Percentiles rank a stretch among this genome's conserved stretches.
Evolutionary conservation across 2,113 vertebrate genomes (phyloP).

Genomic region (Jacana jacana): DNA sequence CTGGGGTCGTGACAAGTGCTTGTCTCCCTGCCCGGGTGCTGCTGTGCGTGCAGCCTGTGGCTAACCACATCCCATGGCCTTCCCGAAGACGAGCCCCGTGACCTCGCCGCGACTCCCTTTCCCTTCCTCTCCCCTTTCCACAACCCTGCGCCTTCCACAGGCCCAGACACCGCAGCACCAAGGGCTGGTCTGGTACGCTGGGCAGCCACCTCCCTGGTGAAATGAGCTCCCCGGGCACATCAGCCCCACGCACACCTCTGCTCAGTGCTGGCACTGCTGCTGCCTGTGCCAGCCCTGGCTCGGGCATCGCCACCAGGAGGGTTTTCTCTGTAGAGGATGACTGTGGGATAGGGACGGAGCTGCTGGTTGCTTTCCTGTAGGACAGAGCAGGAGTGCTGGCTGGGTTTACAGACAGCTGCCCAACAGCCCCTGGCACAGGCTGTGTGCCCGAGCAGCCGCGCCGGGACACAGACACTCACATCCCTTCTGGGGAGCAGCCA

Average conservation of each 20-base stretch:
- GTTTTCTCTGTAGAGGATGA: neutral
- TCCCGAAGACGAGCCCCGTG: constrained; percentile 30
- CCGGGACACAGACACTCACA: accelerated
- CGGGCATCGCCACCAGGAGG: accelerated
- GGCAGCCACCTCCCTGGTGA: neutral
- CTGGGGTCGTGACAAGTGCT: neutral
- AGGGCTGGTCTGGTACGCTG: neutral
- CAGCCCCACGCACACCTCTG: accelerated
- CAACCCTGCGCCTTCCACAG: neutral
- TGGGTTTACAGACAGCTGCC: neutral
- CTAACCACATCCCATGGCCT: constrained; percentile 72
- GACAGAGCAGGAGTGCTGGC: neutral
- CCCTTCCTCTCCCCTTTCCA: constrained; percentile 61
- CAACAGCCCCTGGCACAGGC: neutral
- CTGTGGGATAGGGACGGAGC: neutral
- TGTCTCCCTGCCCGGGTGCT: accelerated
- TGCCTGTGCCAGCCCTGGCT: neutral
- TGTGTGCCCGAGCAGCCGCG: neutral
- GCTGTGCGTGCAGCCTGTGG: constrained; percentile 33
- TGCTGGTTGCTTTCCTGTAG: neutral
- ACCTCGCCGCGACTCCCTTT: constrained; percentile 1
- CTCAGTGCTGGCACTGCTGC: accelerated
- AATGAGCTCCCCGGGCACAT: neutral
- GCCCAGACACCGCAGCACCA: neutral
- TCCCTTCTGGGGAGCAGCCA: accelerated